Percentiles rank a stretch among this genome's conserved stretches.
These are phyloP conservation scores for Noctua comes DNA, from an alignment of 2,888 invertebrate species.

Conservation along the genomic window DNA sequence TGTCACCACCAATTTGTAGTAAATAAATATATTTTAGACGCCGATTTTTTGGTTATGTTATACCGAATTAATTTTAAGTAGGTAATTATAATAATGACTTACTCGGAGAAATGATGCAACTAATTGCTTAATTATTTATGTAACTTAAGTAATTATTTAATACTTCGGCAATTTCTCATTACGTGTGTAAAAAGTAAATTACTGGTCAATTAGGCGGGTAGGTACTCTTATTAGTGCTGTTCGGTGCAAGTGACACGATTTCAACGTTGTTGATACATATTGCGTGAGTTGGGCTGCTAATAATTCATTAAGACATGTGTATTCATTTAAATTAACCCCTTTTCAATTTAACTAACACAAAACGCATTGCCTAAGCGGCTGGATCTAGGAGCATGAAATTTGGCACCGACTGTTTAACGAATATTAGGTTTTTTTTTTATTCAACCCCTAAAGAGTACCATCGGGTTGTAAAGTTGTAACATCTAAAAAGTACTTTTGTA, in stretches of 20 bases:
- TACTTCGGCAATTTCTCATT: conserved; percentile 41
- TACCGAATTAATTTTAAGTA: conserved; percentile 26
- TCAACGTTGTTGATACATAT: conserved; percentile 13
- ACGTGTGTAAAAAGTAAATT: conserved; percentile 33
- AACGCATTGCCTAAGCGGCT: not conserved
- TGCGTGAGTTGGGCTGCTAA: conserved; percentile 10
- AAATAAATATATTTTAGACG: not conserved
- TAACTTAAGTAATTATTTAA: conserved; percentile 48
- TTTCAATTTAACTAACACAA: not conserved
- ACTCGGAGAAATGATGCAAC: conserved; percentile 40
- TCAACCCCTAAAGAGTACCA: too few relatives aligned
- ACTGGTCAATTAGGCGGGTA: conserved; percentile 31
- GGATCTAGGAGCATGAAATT: not conserved
- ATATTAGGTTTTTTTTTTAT: not conserved
- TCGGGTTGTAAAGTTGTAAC: not conserved
- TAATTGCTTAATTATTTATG: conserved; percentile 53
- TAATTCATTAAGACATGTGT: conserved; percentile 21
- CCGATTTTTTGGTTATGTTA: not conserved
- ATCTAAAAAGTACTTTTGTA: not conserved
- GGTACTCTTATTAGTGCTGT: conserved; percentile 32
- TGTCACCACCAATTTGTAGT: not conserved
- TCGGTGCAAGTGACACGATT: conserved; percentile 23
- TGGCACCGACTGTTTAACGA: not conserved
- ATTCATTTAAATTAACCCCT: conserved; percentile 8
- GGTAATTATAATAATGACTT: conserved; percentile 51